phyloP scores from a whole-genome alignment of 2,888 invertebrate genomes.

The Orchestes rusci region DNA sequence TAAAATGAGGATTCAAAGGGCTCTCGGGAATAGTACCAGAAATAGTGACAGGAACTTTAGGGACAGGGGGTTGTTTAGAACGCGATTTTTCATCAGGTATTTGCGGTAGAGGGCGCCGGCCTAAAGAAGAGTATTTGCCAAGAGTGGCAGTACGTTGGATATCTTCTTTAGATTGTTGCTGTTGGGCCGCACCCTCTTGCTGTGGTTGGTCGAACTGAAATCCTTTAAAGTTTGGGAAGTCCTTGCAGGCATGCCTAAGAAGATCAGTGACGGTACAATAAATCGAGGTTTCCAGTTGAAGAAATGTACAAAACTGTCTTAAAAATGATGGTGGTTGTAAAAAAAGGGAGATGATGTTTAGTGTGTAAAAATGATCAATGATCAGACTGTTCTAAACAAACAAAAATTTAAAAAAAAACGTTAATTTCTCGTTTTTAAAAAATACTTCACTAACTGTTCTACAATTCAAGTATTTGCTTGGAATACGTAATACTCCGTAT shows the following conservation, averaged over 20 bases:
- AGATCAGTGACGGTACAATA: too few relatives aligned
- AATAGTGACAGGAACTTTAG: conserved; percentile 40
- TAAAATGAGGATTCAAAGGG: conserved; percentile 47
- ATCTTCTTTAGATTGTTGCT: conserved; percentile 39
- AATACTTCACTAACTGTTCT: too few relatives aligned
- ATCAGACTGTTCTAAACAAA: too few relatives aligned
- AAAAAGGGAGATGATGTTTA: not conserved
- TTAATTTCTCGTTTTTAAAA: too few relatives aligned
- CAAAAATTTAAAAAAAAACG: too few relatives aligned
- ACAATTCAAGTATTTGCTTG: too few relatives aligned
- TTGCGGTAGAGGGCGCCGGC: conserved; percentile 43
- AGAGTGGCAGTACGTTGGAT: conserved; percentile 41
- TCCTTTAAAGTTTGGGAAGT: conserved; percentile 47
- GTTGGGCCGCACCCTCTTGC: conserved; percentile 38
- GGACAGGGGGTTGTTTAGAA: conserved; percentile 39
- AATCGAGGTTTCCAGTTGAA: too few relatives aligned
- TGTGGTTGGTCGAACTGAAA: conserved; percentile 49
- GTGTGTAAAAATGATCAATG: too few relatives aligned
- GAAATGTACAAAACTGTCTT: too few relatives aligned
- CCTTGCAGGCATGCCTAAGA: conserved; percentile 47
- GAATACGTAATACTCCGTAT: too few relatives aligned
- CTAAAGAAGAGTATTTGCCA: conserved; percentile 43
- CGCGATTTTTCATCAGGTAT: conserved; percentile 43
- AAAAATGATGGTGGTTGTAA: too few relatives aligned
- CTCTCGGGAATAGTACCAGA: conserved; percentile 37